Conservation (phyloP, 2,888 invertebrate species). For the Dione vanillae region DNA sequence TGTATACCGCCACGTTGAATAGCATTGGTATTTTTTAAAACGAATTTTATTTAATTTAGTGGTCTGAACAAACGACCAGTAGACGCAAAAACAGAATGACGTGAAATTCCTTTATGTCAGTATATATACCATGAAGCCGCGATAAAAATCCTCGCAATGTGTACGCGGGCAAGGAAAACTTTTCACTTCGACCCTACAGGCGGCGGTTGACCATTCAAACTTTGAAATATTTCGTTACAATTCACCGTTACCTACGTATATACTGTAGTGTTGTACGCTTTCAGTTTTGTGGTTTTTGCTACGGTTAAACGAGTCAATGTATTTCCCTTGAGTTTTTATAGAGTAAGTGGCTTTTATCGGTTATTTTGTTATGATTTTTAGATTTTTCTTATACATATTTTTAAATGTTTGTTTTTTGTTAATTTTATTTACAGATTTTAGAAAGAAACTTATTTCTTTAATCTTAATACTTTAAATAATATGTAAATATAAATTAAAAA, state of each 20-base stretch:
- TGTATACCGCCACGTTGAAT: neutral
- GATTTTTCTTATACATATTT: neutral
- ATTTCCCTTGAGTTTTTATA: constrained; percentile 33
- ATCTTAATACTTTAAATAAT: too few species aligned
- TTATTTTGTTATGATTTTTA: neutral
- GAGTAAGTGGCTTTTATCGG: neutral
- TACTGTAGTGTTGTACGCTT: constrained; percentile 43
- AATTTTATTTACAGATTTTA: too few species aligned
- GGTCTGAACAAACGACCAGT: neutral
- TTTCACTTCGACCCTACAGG: constrained; percentile 41
- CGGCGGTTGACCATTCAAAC: constrained; percentile 46
- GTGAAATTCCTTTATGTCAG: constrained; percentile 21
- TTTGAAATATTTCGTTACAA: constrained; percentile 46
- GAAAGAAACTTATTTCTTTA: too few species aligned
- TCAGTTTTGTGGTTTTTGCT: constrained; percentile 46
- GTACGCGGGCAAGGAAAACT: constrained; percentile 44
- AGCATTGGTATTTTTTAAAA: neutral
- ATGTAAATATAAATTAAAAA: too few species aligned
- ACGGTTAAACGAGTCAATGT: constrained; percentile 45
- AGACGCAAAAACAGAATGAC: constrained; percentile 11
- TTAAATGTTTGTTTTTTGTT: too few species aligned
- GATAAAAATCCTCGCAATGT: constrained; percentile 38
- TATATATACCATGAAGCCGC: constrained; percentile 32
- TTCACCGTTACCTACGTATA: constrained; percentile 25
- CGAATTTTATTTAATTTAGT: constrained; percentile 15